Percentiles rank a stretch among this genome's conserved stretches.
Evolutionary conservation across 1,140 invertebrate genomes (phyloP).

Genomic region (Lordiphosa clarofinis): DNA sequence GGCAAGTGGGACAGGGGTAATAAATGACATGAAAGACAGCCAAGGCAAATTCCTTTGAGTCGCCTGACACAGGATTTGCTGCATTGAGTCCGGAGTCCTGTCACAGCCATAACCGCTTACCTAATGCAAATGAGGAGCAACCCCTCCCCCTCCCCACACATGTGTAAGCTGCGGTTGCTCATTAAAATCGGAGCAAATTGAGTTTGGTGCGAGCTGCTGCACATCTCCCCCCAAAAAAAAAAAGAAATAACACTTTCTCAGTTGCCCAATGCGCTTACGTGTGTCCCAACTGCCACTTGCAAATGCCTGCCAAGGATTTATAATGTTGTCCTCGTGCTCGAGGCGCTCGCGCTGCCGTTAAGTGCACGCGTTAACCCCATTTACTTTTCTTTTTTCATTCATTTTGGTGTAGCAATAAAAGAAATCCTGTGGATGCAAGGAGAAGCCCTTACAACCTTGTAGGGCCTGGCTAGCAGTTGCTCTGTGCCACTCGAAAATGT

Average conservation of each 20-base stretch:
- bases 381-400: conserved; percentile 3
- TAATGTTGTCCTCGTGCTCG: conserved; percentile 74
- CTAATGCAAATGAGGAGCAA: conserved; percentile 55
- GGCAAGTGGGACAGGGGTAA: conserved; percentile 33
- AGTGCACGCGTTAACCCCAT: conserved; percentile 75
- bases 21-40: conserved; percentile 72
- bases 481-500: conserved; percentile 9
- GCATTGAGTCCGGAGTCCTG: conserved; percentile 41
- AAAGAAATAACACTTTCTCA: conserved; percentile 11
- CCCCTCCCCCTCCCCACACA: conserved; percentile 8
- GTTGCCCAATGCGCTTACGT: conserved; percentile 21
- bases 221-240: conserved; percentile 48
- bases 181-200: conserved; percentile 75
- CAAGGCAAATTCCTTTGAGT: conserved; percentile 60
- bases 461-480: conserved; percentile 1
- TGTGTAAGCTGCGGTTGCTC: conserved; percentile 52
- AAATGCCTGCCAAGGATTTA: conserved; percentile 73
- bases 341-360: conserved; percentile 67
- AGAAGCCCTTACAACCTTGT: not conserved
- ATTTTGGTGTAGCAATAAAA: conserved; percentile 30
- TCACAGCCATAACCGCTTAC: conserved; percentile 58
- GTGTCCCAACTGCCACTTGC: conserved; percentile 58
- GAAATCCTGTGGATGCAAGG: conserved; percentile 12
- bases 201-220: conserved; percentile 52
- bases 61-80: conserved; percentile 14